Conservation (phyloP, 37 sponge, comb jelly and placozoan species). For the Haliclona indistincta region DNA sequence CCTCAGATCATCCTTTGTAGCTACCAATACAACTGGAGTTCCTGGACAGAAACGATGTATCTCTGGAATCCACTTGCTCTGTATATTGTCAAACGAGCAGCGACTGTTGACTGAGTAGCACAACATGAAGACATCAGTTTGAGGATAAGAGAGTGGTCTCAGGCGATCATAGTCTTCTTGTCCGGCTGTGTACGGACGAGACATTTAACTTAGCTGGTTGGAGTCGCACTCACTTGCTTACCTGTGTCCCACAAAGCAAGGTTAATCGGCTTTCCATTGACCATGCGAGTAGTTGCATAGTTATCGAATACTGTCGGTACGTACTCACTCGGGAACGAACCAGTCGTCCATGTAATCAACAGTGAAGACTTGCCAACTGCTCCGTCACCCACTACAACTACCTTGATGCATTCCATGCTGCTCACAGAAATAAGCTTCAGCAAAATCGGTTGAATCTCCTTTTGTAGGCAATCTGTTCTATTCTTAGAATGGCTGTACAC, state of each 20-base stretch:
- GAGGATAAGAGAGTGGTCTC: constrained; percentile 73
- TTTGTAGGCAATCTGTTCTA: no score
- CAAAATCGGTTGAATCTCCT: not conserved
- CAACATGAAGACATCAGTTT: constrained; percentile 72
- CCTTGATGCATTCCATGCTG: constrained; percentile 20
- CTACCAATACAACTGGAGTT: constrained; percentile 64
- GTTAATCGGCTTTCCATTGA: constrained; percentile 55
- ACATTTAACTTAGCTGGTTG: not conserved
- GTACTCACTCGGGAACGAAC: constrained; percentile 66
- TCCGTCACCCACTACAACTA: constrained; percentile 63
- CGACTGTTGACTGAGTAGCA: constrained; percentile 30
- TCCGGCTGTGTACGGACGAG: constrained; percentile 43
- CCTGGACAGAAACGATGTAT: constrained; percentile 46
- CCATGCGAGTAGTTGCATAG: constrained; percentile 48
- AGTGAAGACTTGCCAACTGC: constrained; percentile 74
- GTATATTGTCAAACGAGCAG: constrained; percentile 53
- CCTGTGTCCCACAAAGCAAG: constrained; percentile 64
- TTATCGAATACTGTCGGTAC: constrained; percentile 79
- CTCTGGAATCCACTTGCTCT: not conserved
- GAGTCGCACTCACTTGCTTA: no score
- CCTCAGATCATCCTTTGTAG: constrained; percentile 62
- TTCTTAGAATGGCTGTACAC: no score
- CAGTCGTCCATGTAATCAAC: constrained; percentile 60
- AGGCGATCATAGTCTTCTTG: constrained; percentile 81
- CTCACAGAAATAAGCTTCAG: not conserved